A percentile compares a stretch with the other conserved stretches of the same genome.
phyloP scores from a whole-genome alignment of 53 echinoderm and acorn worm species.

The Holothuria leucospilota region DNA sequence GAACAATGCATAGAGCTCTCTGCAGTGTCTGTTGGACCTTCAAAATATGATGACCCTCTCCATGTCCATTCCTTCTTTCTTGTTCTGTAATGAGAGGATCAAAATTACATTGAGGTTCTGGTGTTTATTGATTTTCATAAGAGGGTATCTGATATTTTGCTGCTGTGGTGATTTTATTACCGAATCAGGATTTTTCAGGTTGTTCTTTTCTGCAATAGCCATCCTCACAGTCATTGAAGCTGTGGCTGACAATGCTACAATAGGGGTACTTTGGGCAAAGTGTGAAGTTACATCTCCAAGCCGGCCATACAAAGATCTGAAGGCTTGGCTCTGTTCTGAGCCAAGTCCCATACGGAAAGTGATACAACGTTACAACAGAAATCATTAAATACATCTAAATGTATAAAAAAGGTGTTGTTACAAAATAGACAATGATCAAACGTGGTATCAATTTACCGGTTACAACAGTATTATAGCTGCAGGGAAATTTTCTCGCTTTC shows the following conservation, averaged over 20 bases:
- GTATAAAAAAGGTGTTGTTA: no score
- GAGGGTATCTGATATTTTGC: conserved; percentile 24
- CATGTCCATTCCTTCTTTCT: neutral
- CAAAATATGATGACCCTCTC: conserved; percentile 31
- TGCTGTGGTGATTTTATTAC: conserved; percentile 10
- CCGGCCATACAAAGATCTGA: conserved; percentile 12
- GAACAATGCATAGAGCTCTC: neutral
- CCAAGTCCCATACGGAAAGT: conserved; percentile 16
- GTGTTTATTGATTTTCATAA: neutral
- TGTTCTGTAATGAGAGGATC: neutral
- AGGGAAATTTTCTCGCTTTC: no score
- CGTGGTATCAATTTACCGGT: no score
- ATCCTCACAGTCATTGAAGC: neutral
- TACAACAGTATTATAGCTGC: no score
- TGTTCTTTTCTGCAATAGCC: neutral
- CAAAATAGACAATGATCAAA: no score
- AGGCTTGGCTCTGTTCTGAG: neutral
- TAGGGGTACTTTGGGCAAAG: neutral
- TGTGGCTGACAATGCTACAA: conserved; percentile 21
- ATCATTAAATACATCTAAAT: no score
- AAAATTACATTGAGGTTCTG: neutral
- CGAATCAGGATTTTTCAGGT: neutral
- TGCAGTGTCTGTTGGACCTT: conserved; percentile 33
- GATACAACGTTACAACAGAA: no score
- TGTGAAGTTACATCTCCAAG: conserved; percentile 11